phyloP scores from a whole-genome alignment of 2,888 invertebrate species.

The Lithophane socia region DNA sequence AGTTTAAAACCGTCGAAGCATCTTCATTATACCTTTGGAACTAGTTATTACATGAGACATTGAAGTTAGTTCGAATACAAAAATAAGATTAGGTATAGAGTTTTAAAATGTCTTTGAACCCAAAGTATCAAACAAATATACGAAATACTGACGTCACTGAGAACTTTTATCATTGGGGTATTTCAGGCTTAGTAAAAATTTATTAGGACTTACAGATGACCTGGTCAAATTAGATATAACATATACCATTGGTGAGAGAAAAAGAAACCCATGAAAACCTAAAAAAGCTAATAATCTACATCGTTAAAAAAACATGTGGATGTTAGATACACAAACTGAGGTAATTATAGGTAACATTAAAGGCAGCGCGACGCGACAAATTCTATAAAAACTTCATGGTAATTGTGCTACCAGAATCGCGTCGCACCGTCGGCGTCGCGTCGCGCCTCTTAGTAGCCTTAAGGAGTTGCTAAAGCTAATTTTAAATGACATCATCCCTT shows the following conservation, averaged over 20 bases:
- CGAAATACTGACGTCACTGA: neutral
- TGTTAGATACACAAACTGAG: too few relatives aligned
- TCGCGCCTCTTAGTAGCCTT: neutral
- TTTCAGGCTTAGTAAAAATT: neutral
- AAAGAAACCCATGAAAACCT: neutral
- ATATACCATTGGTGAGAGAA: neutral
- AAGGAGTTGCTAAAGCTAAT: neutral
- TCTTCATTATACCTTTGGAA: neutral
- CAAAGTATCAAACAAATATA: neutral
- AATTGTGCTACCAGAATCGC: neutral
- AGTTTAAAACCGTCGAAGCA: neutral
- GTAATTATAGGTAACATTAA: too few relatives aligned
- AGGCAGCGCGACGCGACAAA: too few relatives aligned
- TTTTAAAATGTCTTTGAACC: conserved; percentile 18
- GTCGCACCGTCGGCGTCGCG: too few relatives aligned
- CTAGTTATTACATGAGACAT: neutral
- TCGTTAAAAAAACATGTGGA: neutral
- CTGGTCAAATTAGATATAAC: neutral
- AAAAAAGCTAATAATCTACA: neutral
- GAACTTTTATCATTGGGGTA: neutral
- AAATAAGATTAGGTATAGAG: neutral
- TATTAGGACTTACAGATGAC: neutral
- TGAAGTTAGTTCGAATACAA: conserved; percentile 6
- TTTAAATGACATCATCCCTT: neutral
- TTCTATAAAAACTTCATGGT: neutral